These are phyloP conservation scores for Epirrhoe tristata DNA, from an alignment of 2,888 invertebrate genomes.

Conservation along the genomic window DNA sequence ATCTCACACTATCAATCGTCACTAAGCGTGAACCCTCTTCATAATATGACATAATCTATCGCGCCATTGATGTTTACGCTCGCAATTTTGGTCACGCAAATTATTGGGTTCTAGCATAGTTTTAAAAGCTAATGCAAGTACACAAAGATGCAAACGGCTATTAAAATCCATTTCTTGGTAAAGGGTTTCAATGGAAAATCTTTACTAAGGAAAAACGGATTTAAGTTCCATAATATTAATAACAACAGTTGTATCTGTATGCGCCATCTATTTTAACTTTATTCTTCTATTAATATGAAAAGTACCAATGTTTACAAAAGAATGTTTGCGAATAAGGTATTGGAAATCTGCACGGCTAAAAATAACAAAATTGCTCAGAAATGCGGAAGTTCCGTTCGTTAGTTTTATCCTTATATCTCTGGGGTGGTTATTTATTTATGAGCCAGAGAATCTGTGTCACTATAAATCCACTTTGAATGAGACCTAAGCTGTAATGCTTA, in stretches of 20 bases:
- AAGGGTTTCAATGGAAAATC: no score
- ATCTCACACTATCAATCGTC: conserved; percentile 3
- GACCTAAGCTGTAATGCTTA: no score
- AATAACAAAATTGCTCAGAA: conserved; percentile 13
- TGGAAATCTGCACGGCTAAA: conserved; percentile 16
- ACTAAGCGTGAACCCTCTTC: neutral
- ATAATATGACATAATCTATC: neutral
- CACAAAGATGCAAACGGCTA: no score
- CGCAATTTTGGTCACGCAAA: neutral
- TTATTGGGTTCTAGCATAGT: neutral
- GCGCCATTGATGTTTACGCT: neutral
- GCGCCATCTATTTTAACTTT: neutral
- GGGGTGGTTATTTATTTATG: conserved; percentile 14
- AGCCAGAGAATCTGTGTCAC: neutral
- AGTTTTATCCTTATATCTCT: conserved; percentile 2
- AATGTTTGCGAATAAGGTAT: conserved; percentile 9
- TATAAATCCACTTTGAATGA: neutral
- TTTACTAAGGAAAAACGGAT: no score
- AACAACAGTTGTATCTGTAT: no score
- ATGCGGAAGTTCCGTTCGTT: conserved; percentile 6
- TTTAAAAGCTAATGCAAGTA: neutral
- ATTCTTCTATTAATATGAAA: neutral
- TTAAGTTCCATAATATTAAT: no score
- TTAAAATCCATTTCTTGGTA: no score
- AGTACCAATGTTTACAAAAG: neutral